Evolutionary conservation across 2,888 invertebrate species (phyloP).

Genomic region (Troides oblongomaculatus): DNA sequence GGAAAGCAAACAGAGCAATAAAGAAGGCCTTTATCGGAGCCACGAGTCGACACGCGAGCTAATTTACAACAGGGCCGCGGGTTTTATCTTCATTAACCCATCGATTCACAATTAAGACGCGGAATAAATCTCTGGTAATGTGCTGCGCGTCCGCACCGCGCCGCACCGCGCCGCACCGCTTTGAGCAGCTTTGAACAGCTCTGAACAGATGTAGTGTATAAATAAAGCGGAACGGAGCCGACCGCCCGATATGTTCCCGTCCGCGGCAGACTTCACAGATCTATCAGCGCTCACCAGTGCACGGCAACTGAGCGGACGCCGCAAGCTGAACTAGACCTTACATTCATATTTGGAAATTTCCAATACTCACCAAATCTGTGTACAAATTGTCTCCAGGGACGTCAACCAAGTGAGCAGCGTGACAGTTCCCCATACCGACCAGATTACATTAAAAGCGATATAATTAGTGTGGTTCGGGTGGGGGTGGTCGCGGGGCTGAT

Average conservation of each 20-base stretch:
- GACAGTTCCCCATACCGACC: constrained; percentile 27
- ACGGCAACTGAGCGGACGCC: constrained; percentile 50
- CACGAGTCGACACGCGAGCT: constrained; percentile 80
- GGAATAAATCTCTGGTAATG: constrained; percentile 79
- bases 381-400: too few species aligned
- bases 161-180: background rate
- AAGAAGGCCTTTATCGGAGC: constrained; percentile 78
- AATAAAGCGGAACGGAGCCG: constrained; percentile 80
- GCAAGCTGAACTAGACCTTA: constrained; percentile 59
- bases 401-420: too few species aligned
- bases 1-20: constrained; percentile 80
- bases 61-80: constrained; percentile 79
- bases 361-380: too few species aligned
- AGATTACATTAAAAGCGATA: constrained; percentile 33
- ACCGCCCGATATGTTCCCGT: constrained; percentile 79
- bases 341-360: constrained; percentile 16
- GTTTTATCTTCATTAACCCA: constrained; percentile 81
- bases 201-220: constrained; percentile 80
- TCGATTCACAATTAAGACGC: constrained; percentile 81
- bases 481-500: constrained; percentile 65
- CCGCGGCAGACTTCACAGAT: constrained; percentile 80
- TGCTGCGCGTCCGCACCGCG: constrained; percentile 72
- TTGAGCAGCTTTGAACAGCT: constrained; percentile 45
- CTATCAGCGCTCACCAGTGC: constrained; percentile 62
- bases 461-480: constrained; percentile 54